A percentile compares a stretch with the other conserved stretches of the same genome.
Conservation (phyloP, 2,888 invertebrate species). For the Torymus tubicola region DNA sequence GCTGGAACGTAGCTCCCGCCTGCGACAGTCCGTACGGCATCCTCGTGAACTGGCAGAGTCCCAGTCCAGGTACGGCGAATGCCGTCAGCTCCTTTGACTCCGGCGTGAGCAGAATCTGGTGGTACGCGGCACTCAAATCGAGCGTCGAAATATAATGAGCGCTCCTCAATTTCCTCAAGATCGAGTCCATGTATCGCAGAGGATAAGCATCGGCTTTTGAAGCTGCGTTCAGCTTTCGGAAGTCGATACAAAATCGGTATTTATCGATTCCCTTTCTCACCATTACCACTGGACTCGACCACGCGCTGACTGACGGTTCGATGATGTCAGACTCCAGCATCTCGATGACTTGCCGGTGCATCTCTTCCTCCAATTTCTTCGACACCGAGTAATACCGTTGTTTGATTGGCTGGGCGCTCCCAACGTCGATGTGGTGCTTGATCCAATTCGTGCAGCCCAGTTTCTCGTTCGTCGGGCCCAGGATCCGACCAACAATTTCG, state of each 20-base stretch:
- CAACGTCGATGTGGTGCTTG: conserved; percentile 31
- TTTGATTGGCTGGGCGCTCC: conserved; percentile 14
- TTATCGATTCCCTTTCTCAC: conserved; percentile 25
- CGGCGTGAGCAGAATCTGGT: too few species aligned
- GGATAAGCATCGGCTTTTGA: conserved; percentile 47
- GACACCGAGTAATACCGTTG: conserved; percentile 30
- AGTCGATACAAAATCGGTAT: conserved; percentile 49
- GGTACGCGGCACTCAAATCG: too few species aligned
- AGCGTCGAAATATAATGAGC: too few species aligned
- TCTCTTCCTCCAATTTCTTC: conserved; percentile 17
- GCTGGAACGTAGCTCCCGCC: too few species aligned
- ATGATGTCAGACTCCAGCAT: conserved; percentile 7
- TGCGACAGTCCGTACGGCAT: too few species aligned
- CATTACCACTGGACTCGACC: conserved; percentile 36
- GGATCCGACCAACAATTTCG: too few species aligned
- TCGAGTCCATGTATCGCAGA: conserved; percentile 16
- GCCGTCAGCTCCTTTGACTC: too few species aligned
- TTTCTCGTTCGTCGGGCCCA: too few species aligned
- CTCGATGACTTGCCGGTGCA: conserved; percentile 32
- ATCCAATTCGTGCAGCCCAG: background rate
- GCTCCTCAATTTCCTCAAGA: too few species aligned
- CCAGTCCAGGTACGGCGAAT: too few species aligned
- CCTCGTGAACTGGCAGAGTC: too few species aligned
- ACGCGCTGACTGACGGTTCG: conserved; percentile 26
- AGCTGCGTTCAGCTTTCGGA: conserved; percentile 31